Evolutionary conservation across 2,888 invertebrate species (phyloP), one percentile per base, ranked within the genome.

Genomic region (Cephus pulcher): DNA sequence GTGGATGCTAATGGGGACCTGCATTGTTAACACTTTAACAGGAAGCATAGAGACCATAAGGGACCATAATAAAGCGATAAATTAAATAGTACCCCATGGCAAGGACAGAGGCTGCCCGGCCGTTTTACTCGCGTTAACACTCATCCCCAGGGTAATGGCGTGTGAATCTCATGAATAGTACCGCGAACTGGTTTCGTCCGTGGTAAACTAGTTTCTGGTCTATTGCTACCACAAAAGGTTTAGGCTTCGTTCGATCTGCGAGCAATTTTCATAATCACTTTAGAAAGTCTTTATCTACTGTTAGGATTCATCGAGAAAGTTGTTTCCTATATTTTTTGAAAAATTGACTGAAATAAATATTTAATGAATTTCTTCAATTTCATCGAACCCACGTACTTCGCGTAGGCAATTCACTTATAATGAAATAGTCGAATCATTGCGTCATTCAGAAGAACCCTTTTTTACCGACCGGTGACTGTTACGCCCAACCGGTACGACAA

Each of bases 1-100:
- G 23, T 3, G 56, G 56, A 56, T 56, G 23, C 56, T 56, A 56
- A 56, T 56, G 56, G 56, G 56, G 23, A 56, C 0, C 56, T 23
- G 56, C 56, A 56, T 56, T 56, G 56, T 56, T 56, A 56, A 56
- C 56, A 23, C 56, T 56, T 56, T 56, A 15, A 23, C 56, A 9
- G 56, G 56, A 23, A 23, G 56, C 23, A 23, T 23, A 23, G 56
- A 56, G 56, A 56, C 56, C 56, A 56, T 56, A 56, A 75, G 80
- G 76, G 82, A 81, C 33, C 80, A 87, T 87, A 84, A 87, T 86
- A 86, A 85, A 86, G 84, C 84, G 81, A 86, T 87, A 86, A 87
- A 87, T 87, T 85, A 85, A 83, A 83, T 80, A 75, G 30, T 40
- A 77, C 80, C 80, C 82, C 78, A 75, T 75, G 40, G 75, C 75